Base-by-base conservation (phyloP, 2,888 invertebrate genomes). In the Linnaemya tessellans region DNA sequence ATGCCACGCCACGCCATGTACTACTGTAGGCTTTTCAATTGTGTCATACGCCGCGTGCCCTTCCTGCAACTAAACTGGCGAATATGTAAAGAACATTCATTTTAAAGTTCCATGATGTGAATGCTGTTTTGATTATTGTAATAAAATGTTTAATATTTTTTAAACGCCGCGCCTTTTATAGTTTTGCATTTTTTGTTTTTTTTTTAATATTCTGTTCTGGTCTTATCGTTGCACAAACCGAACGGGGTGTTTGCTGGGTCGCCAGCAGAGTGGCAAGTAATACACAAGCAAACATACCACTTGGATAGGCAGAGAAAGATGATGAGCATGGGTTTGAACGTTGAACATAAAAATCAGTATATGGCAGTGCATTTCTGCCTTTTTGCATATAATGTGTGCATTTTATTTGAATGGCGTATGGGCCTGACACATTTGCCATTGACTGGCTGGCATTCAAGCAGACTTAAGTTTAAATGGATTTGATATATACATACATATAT, bases 91-190 rank as follows among this genome's bases (percentile, higher is more conserved):
- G 51, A 38, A 30, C 10, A 54, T 38, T 56, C 41, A 41, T 62
- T 60, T 35, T 35, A 62, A 13, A 25, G 11, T 25, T 64, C 70
- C 70, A 64, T 75, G 46, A 49, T 73, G 43, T 49, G 41, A 79
- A 22, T 73, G 71, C 71, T 65, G 73, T 83, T 83, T 79, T 74
- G 83, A 79, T 79, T 79, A 83, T 79, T 68, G 60, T 68, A 83
- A 79, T 83, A 83, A 83, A 83, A 84, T 79, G 73, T 84, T 84
- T 74, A 79, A 79, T 84, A 84, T 84, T 79, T 78, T 77, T 79
- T 84, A 79, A 80, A 77, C 84, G 84, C 80, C 68, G 70, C 84
- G 68, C 56, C 70, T 75, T 81, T 70, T 62, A 70, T 81, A 70
- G 60, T 68, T 75, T 71, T 80, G 58, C 51, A 43, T 83, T 58